phyloP scores from a whole-genome alignment of 2,888 invertebrate species.

The Phengaris arion region DNA sequence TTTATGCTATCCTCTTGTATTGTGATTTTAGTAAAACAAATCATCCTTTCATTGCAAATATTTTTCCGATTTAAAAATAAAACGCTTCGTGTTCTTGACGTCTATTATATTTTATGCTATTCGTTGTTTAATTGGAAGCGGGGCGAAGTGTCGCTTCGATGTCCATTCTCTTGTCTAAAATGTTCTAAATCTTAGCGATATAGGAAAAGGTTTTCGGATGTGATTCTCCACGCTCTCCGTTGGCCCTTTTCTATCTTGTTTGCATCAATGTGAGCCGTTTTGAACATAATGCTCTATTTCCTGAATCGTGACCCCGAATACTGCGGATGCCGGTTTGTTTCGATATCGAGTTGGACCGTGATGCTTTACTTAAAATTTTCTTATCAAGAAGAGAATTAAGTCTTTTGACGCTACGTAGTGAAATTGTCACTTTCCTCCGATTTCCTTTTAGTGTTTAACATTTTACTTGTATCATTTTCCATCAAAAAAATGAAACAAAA shows the following conservation, averaged over 20 bases:
- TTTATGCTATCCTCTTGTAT: neutral
- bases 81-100: neutral
- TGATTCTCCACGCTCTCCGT: too few species aligned
- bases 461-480: too few species aligned
- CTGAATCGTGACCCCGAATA: neutral
- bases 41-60: neutral
- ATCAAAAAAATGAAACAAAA: too few species aligned
- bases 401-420: too few species aligned
- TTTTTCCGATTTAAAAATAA: neutral
- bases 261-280: constrained; percentile 21
- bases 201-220: constrained; percentile 30
- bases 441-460: too few species aligned
- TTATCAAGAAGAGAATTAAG: too few species aligned
- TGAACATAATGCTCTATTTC: neutral
- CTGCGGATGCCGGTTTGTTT: neutral
- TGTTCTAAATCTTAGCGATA: constrained; percentile 34
- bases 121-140: constrained; percentile 13
- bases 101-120: neutral
- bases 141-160: neutral
- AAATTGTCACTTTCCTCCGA: too few species aligned
- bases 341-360: neutral
- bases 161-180: constrained; percentile 11
- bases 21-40: neutral
- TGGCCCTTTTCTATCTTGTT: constrained; percentile 31
- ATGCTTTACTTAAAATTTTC: too few species aligned